These are phyloP conservation scores for Podocnemis expansa DNA, from an alignment of 2,113 vertebrate species.

Conservation along the genomic window DNA sequence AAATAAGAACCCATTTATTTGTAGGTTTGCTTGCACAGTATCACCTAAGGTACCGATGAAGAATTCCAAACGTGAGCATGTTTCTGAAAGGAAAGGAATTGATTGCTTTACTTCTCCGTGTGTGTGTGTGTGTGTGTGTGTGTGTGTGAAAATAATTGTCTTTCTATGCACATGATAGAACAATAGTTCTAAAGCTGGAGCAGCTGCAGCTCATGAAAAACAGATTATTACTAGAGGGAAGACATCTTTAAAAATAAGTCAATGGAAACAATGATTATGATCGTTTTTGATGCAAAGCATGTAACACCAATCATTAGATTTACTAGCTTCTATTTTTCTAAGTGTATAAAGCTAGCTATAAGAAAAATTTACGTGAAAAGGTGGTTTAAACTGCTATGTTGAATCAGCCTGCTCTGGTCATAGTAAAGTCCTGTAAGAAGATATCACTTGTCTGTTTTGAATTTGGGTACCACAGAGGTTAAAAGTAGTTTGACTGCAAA, in stretches of 20 bases:
- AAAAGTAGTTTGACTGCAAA: constrained; percentile 44
- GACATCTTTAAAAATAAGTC: constrained; percentile 19
- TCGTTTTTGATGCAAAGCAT: background rate
- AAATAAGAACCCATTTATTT: constrained; percentile 51
- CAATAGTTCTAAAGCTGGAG: constrained; percentile 15
- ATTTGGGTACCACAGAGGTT: constrained; percentile 21
- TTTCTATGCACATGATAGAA: background rate
- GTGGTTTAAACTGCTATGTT: background rate
- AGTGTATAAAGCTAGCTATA: background rate
- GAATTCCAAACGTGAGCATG: background rate
- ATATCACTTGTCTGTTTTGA: background rate
- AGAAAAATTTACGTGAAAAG: background rate
- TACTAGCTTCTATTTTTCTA: background rate
- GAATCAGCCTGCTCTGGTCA: constrained; percentile 1
- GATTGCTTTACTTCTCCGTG: constrained; percentile 14
- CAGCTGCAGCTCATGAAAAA: constrained; percentile 25
- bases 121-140: no score
- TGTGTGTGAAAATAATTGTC: background rate
- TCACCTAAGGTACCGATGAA: constrained; percentile 25
- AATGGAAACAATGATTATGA: background rate
- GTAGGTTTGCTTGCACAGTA: constrained; percentile 17
- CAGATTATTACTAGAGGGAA: constrained; percentile 13
- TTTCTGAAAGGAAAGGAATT: constrained; percentile 31
- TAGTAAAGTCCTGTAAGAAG: background rate
- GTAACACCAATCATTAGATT: background rate